These are phyloP conservation scores for Diabrotica undecimpunctata DNA, from an alignment of 1,140 invertebrate genomes.

Conservation along the genomic window DNA sequence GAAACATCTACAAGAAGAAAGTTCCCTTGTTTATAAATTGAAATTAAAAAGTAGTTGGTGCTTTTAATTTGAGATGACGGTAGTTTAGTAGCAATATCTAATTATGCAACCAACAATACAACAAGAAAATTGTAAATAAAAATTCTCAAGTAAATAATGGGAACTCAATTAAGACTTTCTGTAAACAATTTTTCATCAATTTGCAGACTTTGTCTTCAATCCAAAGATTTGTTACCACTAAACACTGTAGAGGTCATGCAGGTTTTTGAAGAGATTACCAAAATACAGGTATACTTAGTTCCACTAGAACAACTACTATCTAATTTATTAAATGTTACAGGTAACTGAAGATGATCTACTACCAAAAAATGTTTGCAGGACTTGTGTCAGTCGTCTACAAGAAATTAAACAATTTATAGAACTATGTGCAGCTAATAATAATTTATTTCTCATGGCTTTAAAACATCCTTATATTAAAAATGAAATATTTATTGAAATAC, in stretches of 20 bases:
- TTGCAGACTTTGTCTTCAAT: conserved; percentile 11
- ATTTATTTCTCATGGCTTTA: not conserved
- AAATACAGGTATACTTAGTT: conserved; percentile 6
- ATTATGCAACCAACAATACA: too few relatives aligned
- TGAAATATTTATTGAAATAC: not conserved
- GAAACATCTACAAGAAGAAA: too few relatives aligned
- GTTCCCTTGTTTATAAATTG: too few relatives aligned
- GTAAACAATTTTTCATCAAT: conserved; percentile 13
- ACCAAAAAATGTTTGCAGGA: conserved; percentile 13
- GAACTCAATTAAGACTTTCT: not conserved
- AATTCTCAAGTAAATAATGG: too few relatives aligned
- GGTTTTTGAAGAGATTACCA: conserved; percentile 10
- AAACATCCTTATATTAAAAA: not conserved
- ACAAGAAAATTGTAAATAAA: too few relatives aligned
- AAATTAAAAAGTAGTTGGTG: too few relatives aligned
- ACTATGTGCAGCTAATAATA: conserved; percentile 12
- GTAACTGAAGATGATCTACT: not conserved
- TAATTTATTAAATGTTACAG: too few relatives aligned
- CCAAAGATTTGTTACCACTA: conserved; percentile 5
- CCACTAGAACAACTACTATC: too few relatives aligned
- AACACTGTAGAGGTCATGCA: not conserved
- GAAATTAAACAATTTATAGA: conserved; percentile 9
- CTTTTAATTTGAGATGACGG: too few relatives aligned
- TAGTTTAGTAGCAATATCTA: too few relatives aligned
- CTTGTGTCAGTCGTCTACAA: conserved; percentile 3